Evolutionary conservation across 2,888 invertebrate species (phyloP).

Genomic region (Agrotis clavis): DNA sequence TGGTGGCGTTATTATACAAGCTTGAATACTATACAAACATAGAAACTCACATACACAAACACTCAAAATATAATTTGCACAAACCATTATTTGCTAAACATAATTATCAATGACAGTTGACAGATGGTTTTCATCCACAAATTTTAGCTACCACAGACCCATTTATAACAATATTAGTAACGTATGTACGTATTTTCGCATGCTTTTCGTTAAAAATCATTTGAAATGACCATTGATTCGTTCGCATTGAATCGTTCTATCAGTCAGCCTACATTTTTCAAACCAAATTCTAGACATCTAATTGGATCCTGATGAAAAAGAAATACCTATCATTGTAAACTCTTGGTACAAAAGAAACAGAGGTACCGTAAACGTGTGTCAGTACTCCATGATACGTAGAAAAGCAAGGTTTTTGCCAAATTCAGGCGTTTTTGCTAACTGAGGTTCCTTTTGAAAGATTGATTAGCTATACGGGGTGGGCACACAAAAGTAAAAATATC

Average conservation of each 20-base stretch:
- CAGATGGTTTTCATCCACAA: no score
- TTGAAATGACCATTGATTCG: background rate
- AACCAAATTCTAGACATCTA: background rate
- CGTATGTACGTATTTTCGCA: no score
- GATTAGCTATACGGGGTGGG: background rate
- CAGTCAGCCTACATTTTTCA: background rate
- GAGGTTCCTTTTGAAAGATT: background rate
- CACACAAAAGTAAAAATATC: background rate
- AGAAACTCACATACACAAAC: no score
- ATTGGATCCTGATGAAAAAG: constrained; percentile 1
- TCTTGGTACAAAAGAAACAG: background rate
- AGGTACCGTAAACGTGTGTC: background rate
- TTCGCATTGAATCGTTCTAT: background rate
- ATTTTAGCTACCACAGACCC: no score
- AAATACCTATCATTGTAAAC: background rate
- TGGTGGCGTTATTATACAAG: no score
- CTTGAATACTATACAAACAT: no score
- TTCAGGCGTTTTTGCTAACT: background rate
- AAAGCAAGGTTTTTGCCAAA: background rate
- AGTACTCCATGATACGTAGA: background rate
- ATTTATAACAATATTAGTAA: no score
- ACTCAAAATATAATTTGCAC: no score
- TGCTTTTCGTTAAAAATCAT: no score
- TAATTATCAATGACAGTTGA: no score
- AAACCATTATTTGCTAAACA: no score